Percentiles rank a stretch among this genome's conserved stretches.
Evolutionary conservation across 2,888 invertebrate species (phyloP).

Genomic region (Linnaemya tessellans): DNA sequence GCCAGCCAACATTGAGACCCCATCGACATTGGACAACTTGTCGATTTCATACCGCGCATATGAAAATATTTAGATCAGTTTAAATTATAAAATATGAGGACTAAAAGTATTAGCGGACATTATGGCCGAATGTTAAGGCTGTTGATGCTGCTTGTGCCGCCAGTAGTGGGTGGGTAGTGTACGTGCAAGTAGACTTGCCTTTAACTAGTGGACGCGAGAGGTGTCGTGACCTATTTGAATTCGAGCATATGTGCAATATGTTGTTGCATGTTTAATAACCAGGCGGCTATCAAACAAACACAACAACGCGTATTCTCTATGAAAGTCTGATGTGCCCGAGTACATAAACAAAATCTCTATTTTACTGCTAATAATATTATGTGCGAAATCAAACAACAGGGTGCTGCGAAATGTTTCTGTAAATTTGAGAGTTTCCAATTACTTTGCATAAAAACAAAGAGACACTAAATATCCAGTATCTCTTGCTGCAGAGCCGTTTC

Average conservation of each 20-base stretch:
- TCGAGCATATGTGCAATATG: constrained; percentile 19
- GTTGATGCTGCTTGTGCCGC: not conserved
- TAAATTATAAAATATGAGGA: constrained; percentile 41
- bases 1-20: constrained; percentile 27
- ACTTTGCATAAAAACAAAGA: too few relatives aligned
- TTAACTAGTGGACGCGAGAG: not conserved
- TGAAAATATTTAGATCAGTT: constrained; percentile 67
- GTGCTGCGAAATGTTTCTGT: not conserved
- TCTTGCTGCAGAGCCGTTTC: too few relatives aligned
- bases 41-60: constrained; percentile 55
- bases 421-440: not conserved
- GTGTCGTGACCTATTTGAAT: constrained; percentile 40
- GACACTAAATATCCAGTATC: too few relatives aligned
- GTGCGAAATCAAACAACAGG: not conserved
- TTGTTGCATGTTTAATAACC: constrained; percentile 28
- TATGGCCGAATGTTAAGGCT: constrained; percentile 18
- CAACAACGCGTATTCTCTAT: not conserved
- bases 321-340: not conserved
- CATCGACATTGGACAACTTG: constrained; percentile 68
- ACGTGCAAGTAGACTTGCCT: too few relatives aligned
- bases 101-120: not conserved
- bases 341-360: not conserved
- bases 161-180: not conserved
- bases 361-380: not conserved
- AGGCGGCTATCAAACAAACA: constrained; percentile 31